A percentile compares a stretch with the other conserved stretches of the same genome.
These are phyloP conservation scores for Archips xylosteana DNA, from an alignment of 2,888 invertebrate genomes.

Conservation along the genomic window DNA sequence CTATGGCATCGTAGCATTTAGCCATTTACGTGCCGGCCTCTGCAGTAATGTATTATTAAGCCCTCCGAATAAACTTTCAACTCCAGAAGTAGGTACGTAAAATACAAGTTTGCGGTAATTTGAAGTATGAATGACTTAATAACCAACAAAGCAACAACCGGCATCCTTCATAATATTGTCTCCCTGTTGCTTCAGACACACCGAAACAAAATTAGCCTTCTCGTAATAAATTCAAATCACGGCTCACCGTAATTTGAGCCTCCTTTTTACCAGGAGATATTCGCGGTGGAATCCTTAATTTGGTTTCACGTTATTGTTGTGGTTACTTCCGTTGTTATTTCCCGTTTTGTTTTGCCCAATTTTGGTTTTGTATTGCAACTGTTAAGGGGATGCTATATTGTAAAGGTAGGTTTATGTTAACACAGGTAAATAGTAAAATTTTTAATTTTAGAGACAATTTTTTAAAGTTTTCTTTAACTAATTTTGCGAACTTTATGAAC, in stretches of 20 bases:
- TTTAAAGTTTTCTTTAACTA: no score
- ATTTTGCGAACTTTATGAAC: no score
- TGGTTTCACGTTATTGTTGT: constrained; percentile 77
- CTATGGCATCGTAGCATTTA: no score
- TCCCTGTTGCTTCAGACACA: constrained; percentile 44
- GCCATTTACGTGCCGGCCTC: no score
- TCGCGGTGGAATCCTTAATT: constrained; percentile 79
- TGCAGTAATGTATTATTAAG: no score
- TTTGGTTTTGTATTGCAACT: constrained; percentile 47
- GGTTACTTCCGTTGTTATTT: constrained; percentile 71
- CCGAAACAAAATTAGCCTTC: constrained; percentile 80
- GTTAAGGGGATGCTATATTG: constrained; percentile 30
- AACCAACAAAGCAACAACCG: constrained; percentile 37
- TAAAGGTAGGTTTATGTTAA: background rate
- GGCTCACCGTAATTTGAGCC: constrained; percentile 76
- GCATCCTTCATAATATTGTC: constrained; percentile 71
- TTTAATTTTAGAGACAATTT: no score
- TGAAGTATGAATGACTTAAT: constrained; percentile 4
- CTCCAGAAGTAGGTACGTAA: background rate
- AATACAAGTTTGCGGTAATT: background rate
- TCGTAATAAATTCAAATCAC: constrained; percentile 84
- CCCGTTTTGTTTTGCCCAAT: constrained; percentile 60
- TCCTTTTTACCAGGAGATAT: constrained; percentile 78
- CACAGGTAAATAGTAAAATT: no score
- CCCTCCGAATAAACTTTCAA: background rate